Conservation (phyloP, 2,888 invertebrate species). For the Philaethria dido region DNA sequence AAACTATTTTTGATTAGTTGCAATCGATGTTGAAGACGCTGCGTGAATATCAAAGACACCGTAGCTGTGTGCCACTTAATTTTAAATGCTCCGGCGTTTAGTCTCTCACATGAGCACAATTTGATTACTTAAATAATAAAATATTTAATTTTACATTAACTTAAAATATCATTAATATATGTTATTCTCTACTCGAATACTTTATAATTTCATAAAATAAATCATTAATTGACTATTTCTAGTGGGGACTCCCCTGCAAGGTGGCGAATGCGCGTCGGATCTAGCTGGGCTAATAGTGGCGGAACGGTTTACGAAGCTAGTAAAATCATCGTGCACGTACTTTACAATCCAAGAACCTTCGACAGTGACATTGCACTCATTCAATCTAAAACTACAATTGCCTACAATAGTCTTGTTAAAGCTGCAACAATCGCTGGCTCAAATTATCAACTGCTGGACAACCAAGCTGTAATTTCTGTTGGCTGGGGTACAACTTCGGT, state of each 20-base stretch:
- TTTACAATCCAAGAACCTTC: slow-evolving; percentile 51
- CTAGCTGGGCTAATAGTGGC: slow-evolving; percentile 54
- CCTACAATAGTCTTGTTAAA: slow-evolving; percentile 47
- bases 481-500: slow-evolving; percentile 65
- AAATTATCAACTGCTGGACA: slow-evolving; percentile 54
- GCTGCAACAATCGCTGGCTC: slow-evolving; percentile 54
- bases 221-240: slow-evolving; percentile 1
- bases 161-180: background rate
- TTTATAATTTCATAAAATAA: too few species aligned
- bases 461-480: slow-evolving; percentile 60
- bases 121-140: too few species aligned
- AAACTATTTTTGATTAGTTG: too few species aligned
- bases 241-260: slow-evolving; percentile 37
- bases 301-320: slow-evolving; percentile 50
- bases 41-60: too few species aligned
- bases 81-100: too few species aligned
- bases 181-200: background rate
- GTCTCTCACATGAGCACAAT: too few species aligned
- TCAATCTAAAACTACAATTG: slow-evolving; percentile 49
- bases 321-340: slow-evolving; percentile 54
- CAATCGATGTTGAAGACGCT: too few species aligned
- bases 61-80: too few species aligned
- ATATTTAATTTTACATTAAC: background rate
- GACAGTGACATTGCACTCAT: slow-evolving; percentile 65
- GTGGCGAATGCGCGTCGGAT: slow-evolving; percentile 36